Evolutionary conservation across 2,797 vertebrate genomes (phyloP).

Genomic region (Rhinophrynus dorsalis): DNA sequence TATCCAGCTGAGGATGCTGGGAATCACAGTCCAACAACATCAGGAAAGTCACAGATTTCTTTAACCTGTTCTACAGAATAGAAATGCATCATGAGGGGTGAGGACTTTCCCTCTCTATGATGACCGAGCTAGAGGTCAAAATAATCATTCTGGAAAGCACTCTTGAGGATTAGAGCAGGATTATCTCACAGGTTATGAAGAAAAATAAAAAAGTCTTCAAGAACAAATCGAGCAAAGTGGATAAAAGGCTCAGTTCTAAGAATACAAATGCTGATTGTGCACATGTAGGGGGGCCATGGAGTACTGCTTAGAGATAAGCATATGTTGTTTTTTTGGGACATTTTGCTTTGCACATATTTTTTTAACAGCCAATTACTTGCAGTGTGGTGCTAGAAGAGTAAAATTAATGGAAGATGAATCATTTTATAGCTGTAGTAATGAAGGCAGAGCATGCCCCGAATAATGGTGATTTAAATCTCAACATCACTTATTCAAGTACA

Average conservation of each 20-base stretch:
- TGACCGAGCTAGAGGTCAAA: slow-evolving; percentile 33
- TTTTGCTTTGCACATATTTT: not conserved
- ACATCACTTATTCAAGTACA: not conserved
- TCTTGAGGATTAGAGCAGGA: slow-evolving; percentile 30
- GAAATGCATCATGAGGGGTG: too few relatives aligned
- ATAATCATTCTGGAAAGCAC: slow-evolving; percentile 17
- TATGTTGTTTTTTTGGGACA: not conserved
- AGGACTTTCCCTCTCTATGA: not conserved
- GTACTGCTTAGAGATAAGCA: not conserved
- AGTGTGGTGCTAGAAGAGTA: not conserved
- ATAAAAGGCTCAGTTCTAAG: slow-evolving; percentile 28
- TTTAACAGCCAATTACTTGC: not conserved
- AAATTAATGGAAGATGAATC: not conserved
- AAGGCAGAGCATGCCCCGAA: not conserved
- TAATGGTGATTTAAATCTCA: not conserved
- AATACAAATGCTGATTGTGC: not conserved
- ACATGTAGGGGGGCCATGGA: not conserved
- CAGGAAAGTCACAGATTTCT: too few relatives aligned
- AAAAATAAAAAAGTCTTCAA: slow-evolving; percentile 18
- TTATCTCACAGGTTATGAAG: slow-evolving; percentile 38
- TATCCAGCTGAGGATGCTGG: too few relatives aligned
- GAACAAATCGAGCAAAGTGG: slow-evolving; percentile 27
- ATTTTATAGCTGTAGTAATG: not conserved
- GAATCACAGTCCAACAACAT: too few relatives aligned
- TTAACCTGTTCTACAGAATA: too few relatives aligned